A percentile compares a stretch with the other conserved stretches of the same genome.
Evolutionary conservation across 2,113 vertebrate genomes (phyloP).

Genomic region (Channa maculata): DNA sequence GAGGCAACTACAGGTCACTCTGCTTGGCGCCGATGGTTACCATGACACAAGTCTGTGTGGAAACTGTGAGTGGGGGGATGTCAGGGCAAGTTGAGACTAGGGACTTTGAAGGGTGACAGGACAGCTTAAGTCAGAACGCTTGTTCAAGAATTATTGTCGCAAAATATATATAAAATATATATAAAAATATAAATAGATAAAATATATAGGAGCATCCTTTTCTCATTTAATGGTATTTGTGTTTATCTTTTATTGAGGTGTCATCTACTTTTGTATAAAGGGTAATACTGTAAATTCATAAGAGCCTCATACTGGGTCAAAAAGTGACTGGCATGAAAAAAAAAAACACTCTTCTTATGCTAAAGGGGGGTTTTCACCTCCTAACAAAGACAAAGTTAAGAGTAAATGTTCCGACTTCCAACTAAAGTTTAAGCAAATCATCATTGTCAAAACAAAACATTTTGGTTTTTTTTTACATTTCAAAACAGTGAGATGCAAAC

Average conservation of each 20-base stretch:
- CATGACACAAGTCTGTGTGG: constrained; percentile 3
- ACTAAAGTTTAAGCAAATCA: neutral
- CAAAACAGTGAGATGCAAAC: no score
- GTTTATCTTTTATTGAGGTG: no score
- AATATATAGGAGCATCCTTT: no score
- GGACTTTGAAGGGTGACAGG: neutral
- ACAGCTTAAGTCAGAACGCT: neutral
- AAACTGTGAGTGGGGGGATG: neutral
- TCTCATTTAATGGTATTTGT: no score
- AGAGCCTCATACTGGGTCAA: neutral
- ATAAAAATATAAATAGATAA: no score
- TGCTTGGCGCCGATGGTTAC: neutral
- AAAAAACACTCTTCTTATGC: neutral
- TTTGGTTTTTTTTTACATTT: no score
- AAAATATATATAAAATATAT: no score
- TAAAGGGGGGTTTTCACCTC: neutral
- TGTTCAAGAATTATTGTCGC: no score
- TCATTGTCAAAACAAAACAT: neutral
- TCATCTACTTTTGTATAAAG: neutral
- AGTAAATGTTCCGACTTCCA: neutral
- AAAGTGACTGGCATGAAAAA: neutral
- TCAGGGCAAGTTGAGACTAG: neutral
- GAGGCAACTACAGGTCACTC: constrained; percentile 62
- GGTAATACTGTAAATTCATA: neutral
- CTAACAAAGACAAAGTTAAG: neutral